Evolutionary conservation across 2,888 invertebrate genomes (phyloP).

Genomic region (Fragum fragum): DNA sequence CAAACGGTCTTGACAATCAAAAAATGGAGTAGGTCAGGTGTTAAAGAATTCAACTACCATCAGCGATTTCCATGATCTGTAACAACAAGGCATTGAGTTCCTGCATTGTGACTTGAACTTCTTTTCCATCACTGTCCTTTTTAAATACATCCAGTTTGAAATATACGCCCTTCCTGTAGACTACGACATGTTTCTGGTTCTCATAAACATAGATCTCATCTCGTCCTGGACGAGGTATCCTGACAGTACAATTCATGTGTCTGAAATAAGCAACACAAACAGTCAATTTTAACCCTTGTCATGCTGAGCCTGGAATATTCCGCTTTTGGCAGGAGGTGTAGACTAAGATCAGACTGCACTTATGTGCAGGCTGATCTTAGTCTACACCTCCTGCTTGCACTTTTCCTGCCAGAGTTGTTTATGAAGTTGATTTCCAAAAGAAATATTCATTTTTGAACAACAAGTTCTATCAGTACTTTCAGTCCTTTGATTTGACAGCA

Average conservation of each 20-base stretch:
- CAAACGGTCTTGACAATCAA: not conserved
- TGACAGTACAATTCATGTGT: conserved; percentile 68
- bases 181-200: conserved; percentile 73
- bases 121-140: conserved; percentile 68
- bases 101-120: conserved; percentile 67
- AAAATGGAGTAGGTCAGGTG: too few relatives aligned
- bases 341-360: too few relatives aligned
- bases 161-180: conserved; percentile 77
- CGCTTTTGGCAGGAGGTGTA: too few relatives aligned
- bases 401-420: too few relatives aligned
- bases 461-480: too few relatives aligned
- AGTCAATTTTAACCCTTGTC: too few relatives aligned
- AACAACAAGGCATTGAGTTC: conserved; percentile 71
- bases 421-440: too few relatives aligned
- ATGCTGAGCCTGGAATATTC: too few relatives aligned
- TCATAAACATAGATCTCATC: conserved; percentile 71
- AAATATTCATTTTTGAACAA: too few relatives aligned
- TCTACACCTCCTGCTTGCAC: too few relatives aligned
- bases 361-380: too few relatives aligned
- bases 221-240: conserved; percentile 74
- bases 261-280: conserved; percentile 69
- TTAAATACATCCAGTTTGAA: conserved; percentile 73
- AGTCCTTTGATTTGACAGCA: too few relatives aligned
- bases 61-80: conserved; percentile 69
- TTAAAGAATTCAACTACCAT: conserved; percentile 61